These are phyloP conservation scores for Caenorhabditis plicata DNA, from an alignment of 2,888 invertebrate genomes.

Conservation along the genomic window DNA sequence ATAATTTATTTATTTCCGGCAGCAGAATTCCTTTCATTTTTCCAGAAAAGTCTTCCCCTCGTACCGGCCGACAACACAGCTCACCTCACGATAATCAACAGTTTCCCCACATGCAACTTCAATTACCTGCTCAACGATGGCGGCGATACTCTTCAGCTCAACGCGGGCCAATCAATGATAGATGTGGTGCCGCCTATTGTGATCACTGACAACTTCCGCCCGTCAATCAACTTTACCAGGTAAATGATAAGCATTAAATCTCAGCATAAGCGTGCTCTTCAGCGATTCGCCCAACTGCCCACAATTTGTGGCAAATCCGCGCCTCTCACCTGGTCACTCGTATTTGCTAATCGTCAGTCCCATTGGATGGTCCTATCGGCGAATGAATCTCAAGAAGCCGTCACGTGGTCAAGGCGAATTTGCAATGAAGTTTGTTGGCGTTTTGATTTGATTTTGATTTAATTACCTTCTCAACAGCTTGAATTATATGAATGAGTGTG, in stretches of 20 bases:
- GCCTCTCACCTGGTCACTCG: conserved; percentile 9
- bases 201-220: not conserved
- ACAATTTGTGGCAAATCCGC: conserved; percentile 15
- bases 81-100: conserved; percentile 37
- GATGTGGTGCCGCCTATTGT: too few relatives aligned
- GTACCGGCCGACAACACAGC: conserved; percentile 25
- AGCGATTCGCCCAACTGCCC: conserved; percentile 24
- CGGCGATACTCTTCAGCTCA: not conserved
- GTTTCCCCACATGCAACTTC: conserved; percentile 31
- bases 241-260: not conserved
- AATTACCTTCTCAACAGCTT: conserved; percentile 5
- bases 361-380: conserved; percentile 15
- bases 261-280: conserved; percentile 1
- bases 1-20: conserved; percentile 7
- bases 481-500: conserved; percentile 21
- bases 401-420: conserved; percentile 36
- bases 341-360: conserved; percentile 19
- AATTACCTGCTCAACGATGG: not conserved
- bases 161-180: not conserved
- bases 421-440: conserved; percentile 10
- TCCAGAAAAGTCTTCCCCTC: conserved; percentile 29
- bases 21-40: too few relatives aligned
- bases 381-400: conserved; percentile 25
- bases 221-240: not conserved
- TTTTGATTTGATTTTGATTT: not conserved